Evolutionary conservation across 2,797 vertebrate genomes (phyloP), one percentile per base, ranked within the genome.

Genomic region (Gobionotothen gibberifrons): DNA sequence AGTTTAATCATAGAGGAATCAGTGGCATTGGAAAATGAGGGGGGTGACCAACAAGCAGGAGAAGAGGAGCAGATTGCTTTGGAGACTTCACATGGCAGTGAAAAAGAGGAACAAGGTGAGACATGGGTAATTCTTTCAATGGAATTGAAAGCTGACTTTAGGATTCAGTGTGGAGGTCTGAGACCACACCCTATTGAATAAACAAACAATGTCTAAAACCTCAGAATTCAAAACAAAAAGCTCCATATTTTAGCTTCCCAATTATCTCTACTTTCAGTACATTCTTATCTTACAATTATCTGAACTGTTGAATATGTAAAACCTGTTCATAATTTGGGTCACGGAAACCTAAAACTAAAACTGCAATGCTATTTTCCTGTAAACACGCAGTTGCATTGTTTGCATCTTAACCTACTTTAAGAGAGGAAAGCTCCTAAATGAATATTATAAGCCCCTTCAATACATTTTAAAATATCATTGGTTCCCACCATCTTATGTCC

Each of bases 61-160:
- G 82, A 72, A 59, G 78, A 85, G 59, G 74, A 85, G 49, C 68
- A 80, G 51, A 55, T 39, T 40, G 19, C 57, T 40, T 7, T 19
- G 36, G 82, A 86, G 58, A 81, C 68, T 12, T 61, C 79, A 51
- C 59, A 59, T 12, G 46, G 48, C 43, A 68, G 26, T 52, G 54
- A 80, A 68, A 73, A 69, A 42, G 72, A 85, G 54, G 65, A 83
- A 56, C 76, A 82, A 87, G 92, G 93, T 94, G 85, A 92, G 89
- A 55, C 14, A 42, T 42, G 47, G 26, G 13, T 46, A 3, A 3
- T 32, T 65, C 14, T 5, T 56, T 19, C 19, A 21, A 11, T 10
- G 21, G 17, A 64, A 42, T 4, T 42, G 29, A 79, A 49, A 72
- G 21, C 3, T 60, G 17, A 22, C 21, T 52, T 42, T 9, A 54